Conservation (phyloP, 1,140 invertebrate genomes). For the Drosophila virilis region DNA sequence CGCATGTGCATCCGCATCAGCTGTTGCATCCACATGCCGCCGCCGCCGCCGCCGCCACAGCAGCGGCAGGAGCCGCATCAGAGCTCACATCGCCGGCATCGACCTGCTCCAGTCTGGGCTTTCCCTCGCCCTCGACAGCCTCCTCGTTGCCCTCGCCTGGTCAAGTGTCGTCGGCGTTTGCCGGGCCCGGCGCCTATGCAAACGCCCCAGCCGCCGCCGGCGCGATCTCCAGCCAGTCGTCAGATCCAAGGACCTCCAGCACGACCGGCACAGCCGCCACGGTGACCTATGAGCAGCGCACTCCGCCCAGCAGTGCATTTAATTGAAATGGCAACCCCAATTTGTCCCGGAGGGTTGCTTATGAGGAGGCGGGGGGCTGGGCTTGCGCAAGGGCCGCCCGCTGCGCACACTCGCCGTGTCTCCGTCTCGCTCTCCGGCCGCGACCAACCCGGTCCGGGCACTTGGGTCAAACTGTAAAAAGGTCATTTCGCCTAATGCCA, state of each 20-base stretch:
- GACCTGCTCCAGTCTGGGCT: slow-evolving; percentile 75
- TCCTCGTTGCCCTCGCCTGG: slow-evolving; percentile 83
- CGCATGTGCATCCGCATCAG: slow-evolving; percentile 47
- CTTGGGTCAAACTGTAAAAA: slow-evolving; percentile 46
- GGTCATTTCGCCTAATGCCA: slow-evolving; percentile 69
- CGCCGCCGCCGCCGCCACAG: slow-evolving; percentile 16
- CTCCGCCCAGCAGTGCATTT: slow-evolving; percentile 79
- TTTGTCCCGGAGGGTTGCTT: slow-evolving; percentile 49
- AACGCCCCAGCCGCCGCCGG: slow-evolving; percentile 6
- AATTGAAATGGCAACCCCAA: slow-evolving; percentile 79
- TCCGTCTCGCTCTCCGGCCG: slow-evolving; percentile 4
- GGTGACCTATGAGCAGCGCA: slow-evolving; percentile 78
- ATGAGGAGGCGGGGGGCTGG: not conserved
- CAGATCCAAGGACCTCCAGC: slow-evolving; percentile 5
- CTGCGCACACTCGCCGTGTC: slow-evolving; percentile 40
- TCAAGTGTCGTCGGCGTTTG: slow-evolving; percentile 77
- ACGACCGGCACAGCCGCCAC: slow-evolving; percentile 30
- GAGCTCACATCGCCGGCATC: slow-evolving; percentile 63
- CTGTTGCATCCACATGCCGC: slow-evolving; percentile 44
- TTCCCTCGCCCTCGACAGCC: slow-evolving; percentile 70
- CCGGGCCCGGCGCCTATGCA: slow-evolving; percentile 50
- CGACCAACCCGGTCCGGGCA: not conserved
- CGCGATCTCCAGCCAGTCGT: slow-evolving; percentile 14
- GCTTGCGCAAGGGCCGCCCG: slow-evolving; percentile 67
- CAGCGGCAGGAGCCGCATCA: slow-evolving; percentile 8